Percentiles rank a stretch among this genome's conserved stretches.
Evolutionary conservation across 2,888 invertebrate species (phyloP).

Genomic region (Drosophila mulleri): DNA sequence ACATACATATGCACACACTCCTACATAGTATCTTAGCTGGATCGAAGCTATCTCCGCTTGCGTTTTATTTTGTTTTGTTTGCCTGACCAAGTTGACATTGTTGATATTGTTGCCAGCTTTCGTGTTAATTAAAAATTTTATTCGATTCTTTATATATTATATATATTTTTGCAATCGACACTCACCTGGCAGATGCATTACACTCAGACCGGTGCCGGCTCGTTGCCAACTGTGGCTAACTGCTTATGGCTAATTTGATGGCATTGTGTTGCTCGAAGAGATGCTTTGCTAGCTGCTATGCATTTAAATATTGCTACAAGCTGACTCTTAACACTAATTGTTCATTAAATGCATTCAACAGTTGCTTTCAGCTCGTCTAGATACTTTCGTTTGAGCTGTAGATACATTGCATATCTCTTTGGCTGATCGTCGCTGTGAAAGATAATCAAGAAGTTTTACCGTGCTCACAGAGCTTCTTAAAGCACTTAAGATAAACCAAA

Average conservation of each 20-base stretch:
- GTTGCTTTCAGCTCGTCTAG: not conserved
- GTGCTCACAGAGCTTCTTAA: too few relatives aligned
- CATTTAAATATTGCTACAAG: not conserved
- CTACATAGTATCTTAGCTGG: not conserved
- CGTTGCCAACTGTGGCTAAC: not conserved
- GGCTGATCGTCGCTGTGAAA: not conserved
- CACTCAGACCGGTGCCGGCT: not conserved
- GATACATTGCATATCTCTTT: not conserved
- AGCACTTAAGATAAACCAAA: not conserved
- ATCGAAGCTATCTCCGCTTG: conserved; percentile 12
- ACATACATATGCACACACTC: not conserved
- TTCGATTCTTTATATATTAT: conserved; percentile 6
- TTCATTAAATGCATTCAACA: not conserved
- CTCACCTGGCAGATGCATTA: conserved; percentile 13
- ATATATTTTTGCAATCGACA: conserved; percentile 29
- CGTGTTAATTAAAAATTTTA: conserved; percentile 55
- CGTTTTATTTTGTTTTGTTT: conserved; percentile 23
- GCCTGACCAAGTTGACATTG: conserved; percentile 54
- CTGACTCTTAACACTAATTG: not conserved
- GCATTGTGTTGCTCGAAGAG: not conserved
- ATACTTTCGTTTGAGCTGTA: not conserved
- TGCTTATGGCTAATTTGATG: conserved; percentile 13
- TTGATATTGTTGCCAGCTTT: conserved; percentile 52
- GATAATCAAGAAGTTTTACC: not conserved
- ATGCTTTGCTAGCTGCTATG: conserved; percentile 1